Evolutionary conservation across 2,113 vertebrate genomes (phyloP).

Genomic region (Petroica traversi): DNA sequence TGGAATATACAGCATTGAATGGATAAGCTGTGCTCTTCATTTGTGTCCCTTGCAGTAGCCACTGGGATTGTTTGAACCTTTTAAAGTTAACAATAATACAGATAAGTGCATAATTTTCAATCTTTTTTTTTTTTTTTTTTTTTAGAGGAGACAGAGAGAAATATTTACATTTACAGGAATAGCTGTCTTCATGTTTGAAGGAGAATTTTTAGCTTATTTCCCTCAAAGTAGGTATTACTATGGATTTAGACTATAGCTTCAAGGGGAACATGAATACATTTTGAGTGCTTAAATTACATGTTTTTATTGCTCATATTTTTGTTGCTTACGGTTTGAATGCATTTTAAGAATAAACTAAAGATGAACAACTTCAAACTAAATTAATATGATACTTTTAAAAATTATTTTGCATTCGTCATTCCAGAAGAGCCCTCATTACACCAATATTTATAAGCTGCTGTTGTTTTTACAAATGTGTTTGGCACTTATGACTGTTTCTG

Average conservation of each 20-base stretch:
- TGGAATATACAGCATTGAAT: background rate
- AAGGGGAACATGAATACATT: background rate
- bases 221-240: background rate
- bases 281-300: background rate
- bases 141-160: background rate
- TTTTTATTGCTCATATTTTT: background rate
- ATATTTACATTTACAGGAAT: background rate
- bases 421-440: background rate
- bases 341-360: background rate
- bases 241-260: background rate
- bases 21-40: background rate
- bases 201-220: background rate
- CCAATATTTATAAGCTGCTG: constrained; percentile 41
- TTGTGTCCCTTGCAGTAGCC: background rate
- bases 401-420: background rate
- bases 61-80: background rate
- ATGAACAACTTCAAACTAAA: background rate
- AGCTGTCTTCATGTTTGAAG: background rate
- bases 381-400: background rate
- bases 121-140: background rate
- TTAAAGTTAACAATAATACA: background rate
- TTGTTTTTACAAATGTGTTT: constrained; percentile 27
- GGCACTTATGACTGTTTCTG: constrained; percentile 4
- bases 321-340: background rate
- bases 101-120: background rate